Percentiles rank a stretch among this genome's conserved stretches.
Conservation (phyloP, 2,113 vertebrate genomes). For the Procavia capensis region DNA sequence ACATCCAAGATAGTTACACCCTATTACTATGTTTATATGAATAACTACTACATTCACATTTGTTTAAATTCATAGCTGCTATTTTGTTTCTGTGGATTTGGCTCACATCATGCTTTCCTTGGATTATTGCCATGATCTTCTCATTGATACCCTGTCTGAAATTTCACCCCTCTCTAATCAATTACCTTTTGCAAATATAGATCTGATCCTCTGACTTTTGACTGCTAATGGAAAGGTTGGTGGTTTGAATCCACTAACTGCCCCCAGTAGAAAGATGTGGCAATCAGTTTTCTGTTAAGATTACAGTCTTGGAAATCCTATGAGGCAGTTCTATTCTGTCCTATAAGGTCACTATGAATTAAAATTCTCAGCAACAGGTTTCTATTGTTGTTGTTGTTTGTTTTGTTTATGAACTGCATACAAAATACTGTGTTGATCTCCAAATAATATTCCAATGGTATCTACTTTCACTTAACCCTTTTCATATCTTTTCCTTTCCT, state of each 20-base stretch:
- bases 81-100: neutral
- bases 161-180: neutral
- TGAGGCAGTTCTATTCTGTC: neutral
- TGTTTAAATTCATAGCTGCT: neutral
- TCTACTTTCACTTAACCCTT: neutral
- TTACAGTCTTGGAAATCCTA: neutral
- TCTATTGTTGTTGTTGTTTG: neutral
- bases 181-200: neutral
- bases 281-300: neutral
- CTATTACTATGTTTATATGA: neutral
- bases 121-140: neutral
- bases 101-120: neutral
- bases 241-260: no score
- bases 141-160: neutral
- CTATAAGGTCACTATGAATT: neutral
- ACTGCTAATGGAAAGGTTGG: no score
- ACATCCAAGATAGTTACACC: neutral
- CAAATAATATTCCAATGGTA: neutral
- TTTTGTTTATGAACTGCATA: neutral
- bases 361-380: neutral
- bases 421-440: neutral
- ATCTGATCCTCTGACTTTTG: neutral
- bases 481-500: neutral
- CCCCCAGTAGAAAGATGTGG: neutral
- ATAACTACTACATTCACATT: neutral